phyloP scores from a whole-genome alignment of 2,797 vertebrate genomes.

The Triplophysa bombifrons region DNA sequence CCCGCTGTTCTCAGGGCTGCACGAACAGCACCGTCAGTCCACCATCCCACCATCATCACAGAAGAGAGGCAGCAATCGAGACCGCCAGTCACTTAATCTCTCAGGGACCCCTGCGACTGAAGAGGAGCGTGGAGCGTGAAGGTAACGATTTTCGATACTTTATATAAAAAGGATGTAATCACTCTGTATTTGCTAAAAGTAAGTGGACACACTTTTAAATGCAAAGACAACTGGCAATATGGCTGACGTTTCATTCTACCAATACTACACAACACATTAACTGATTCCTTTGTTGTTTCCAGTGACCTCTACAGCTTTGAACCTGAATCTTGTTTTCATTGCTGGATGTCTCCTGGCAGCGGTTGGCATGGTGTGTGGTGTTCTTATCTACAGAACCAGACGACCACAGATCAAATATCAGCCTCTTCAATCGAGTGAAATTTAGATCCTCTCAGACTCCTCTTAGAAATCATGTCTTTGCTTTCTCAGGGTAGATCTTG shows the following conservation, averaged over 20 bases:
- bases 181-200: too few species aligned
- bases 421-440: conserved; percentile 36
- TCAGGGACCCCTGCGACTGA: conserved; percentile 74
- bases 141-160: conserved; percentile 47
- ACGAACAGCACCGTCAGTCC: conserved; percentile 1
- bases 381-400: conserved; percentile 34
- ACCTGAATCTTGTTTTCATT: conserved; percentile 52
- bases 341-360: conserved; percentile 33
- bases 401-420: conserved; percentile 44
- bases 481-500: neutral
- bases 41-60: conserved; percentile 15
- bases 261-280: neutral
- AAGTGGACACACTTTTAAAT: neutral
- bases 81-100: conserved; percentile 68
- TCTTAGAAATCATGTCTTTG: neutral
- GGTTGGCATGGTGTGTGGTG: conserved; percentile 39
- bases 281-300: neutral
- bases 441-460: neutral
- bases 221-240: neutral
- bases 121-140: conserved; percentile 49
- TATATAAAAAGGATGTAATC: neutral
- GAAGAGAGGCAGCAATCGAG: conserved; percentile 64
- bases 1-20: conserved; percentile 70
- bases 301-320: conserved; percentile 36
- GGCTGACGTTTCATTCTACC: neutral